Evolutionary conservation across 2,797 vertebrate genomes (phyloP).

Genomic region (Apodemus agrarius): DNA sequence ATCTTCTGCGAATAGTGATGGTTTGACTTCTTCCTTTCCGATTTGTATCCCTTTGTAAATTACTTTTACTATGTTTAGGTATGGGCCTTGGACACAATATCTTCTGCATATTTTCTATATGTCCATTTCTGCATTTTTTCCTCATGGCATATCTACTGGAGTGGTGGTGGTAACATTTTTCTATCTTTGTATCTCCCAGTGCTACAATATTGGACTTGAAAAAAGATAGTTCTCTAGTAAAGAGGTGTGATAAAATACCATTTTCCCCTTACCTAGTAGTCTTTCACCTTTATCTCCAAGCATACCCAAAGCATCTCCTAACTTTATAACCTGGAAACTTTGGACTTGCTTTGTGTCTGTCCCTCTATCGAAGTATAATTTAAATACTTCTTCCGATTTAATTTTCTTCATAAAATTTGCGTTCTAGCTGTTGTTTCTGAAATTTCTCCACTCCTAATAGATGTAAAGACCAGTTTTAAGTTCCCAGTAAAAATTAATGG

Average conservation of each 20-base stretch:
- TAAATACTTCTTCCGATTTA: background rate
- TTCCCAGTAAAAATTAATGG: background rate
- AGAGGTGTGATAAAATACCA: background rate
- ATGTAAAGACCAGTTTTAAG: constrained; percentile 6
- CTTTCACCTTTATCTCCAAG: background rate
- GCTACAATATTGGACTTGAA: background rate
- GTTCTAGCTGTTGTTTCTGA: background rate
- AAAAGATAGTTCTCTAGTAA: background rate
- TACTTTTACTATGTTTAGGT: too few species aligned
- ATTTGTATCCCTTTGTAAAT: too few species aligned
- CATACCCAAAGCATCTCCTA: background rate
- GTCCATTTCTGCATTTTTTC: background rate
- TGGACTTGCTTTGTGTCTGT: background rate
- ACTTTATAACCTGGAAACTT: background rate
- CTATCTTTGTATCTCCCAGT: background rate
- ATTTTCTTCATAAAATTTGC: constrained; percentile 17
- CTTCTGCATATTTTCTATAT: background rate
- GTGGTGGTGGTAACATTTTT: background rate
- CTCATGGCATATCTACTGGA: background rate
- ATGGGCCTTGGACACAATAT: too few species aligned
- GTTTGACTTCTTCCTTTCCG: too few species aligned
- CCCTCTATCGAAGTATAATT: background rate
- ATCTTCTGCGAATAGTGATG: too few species aligned
- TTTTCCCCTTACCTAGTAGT: background rate
- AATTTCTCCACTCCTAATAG: background rate